Evolutionary conservation across 2,888 invertebrate genomes (phyloP).

Genomic region (Adineta ricciae): DNA sequence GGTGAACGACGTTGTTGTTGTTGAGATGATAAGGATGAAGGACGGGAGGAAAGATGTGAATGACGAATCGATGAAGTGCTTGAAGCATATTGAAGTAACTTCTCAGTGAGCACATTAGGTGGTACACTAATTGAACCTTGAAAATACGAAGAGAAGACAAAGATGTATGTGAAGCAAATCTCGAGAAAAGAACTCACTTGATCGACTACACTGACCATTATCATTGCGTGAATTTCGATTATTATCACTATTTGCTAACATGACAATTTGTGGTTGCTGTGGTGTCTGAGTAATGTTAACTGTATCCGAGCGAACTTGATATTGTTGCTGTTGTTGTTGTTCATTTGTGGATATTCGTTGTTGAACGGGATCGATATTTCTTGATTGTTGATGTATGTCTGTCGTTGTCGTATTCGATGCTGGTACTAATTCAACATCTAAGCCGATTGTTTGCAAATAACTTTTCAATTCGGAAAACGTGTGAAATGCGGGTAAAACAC

Average conservation of each 20-base stretch:
- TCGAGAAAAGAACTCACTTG: neutral
- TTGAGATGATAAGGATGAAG: neutral
- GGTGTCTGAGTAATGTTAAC: neutral
- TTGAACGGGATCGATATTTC: neutral
- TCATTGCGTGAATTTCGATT: neutral
- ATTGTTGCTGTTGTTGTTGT: conserved; percentile 18
- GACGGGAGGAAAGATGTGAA: neutral
- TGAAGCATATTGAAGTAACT: neutral
- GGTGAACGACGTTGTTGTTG: neutral
- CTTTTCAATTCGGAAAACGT: neutral
- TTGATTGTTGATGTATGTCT: neutral
- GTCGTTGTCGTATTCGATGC: neutral
- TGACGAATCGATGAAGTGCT: neutral
- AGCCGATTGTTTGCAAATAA: conserved; percentile 2
- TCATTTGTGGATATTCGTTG: neutral
- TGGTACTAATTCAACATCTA: conserved; percentile 19
- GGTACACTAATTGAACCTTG: conserved; percentile 17
- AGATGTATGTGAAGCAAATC: neutral
- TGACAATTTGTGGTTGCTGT: neutral
- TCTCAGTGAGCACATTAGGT: neutral
- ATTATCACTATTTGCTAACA: neutral
- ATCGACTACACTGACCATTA: neutral
- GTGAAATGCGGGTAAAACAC: neutral
- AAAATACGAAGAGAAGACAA: neutral
- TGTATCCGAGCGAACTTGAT: neutral